Evolutionary conservation across 1,140 invertebrate genomes (phyloP), one percentile per base, ranked within the genome.

Genomic region (Zaprionus nigranus): DNA sequence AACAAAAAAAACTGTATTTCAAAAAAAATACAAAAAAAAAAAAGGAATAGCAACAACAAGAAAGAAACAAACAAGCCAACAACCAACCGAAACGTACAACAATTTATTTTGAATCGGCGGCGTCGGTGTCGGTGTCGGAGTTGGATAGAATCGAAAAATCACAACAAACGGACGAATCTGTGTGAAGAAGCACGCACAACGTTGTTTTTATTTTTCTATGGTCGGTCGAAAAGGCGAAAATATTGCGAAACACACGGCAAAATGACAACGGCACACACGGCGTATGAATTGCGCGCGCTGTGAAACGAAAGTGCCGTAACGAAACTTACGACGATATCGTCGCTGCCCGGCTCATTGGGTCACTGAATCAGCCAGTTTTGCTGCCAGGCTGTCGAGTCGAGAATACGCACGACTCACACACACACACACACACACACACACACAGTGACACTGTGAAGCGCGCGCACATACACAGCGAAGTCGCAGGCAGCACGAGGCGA

Each of bases 301-400:
- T 38, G n/a, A 38, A 60, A 20, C 59, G 40, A 46, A 46, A 63
- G 7, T 40, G 26, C 34, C 73, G 73, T 34, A 68, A 56, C 65
- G 51, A 30, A 61, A 69, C 36, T 61, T 49, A 59, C 59, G 59
- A 72, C 56, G 49, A 73, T 73, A 69, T 53, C 54, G 71, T 61
- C 63, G 76, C 62, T 66, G 59, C 66, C 66, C 73, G 73, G 65
- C 74, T 86, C 82, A 77, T 54, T 88, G 83, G 84, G 84, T 83
- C 84, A 88, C 66, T 75, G 73, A 75, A 71, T 59, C 67, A 75
- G 66, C 30, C 65, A 61, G 71, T 68, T 58, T 34, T 40, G 43
- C 40, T 28, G 62, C 53, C 53, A 60, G 34, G 22, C 40, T 12
- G 20, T n/a, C 30, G 15, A 40, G 58, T 56, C 65, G 30, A 34